Evolutionary conservation across 2,113 vertebrate species (phyloP), one percentile per base, ranked within the genome.

Genomic region (Periophthalmus modestus): DNA sequence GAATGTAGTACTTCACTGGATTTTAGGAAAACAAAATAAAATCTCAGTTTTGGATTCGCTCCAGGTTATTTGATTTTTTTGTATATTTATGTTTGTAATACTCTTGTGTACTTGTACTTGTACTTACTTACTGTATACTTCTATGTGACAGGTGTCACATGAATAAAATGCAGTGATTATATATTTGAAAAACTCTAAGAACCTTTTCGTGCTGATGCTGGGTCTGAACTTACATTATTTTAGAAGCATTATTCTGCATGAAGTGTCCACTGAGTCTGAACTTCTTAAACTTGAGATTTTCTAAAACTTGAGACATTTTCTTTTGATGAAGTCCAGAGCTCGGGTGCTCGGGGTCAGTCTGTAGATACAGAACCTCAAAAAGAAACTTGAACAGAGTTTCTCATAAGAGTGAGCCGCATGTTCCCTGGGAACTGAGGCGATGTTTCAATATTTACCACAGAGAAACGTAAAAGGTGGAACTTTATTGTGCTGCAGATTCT

Each of bases 251-350:
- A n/a, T 23, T 14, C 23, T 24, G 28, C 24, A 59, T 59, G 24
- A 59, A 59, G 23, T 33, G 24, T 5, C 24, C 24, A 57, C 54
- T 57, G 11, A 23, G 54, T 57, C n/a, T 10, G 16, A 57, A 74
- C 68, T 78, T 79, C 19, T 6, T 81, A 81, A 57, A 74, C 69
- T 78, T 79, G 47, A 69, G 50, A 63, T 54, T 69, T 50, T 71
- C 54, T 71, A 68, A 81, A 78, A 69, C 78, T 73, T 68, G 80
- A 80, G 85, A 74, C 75, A 77, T 82, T 72, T 75, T 79, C 89
- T 76, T 85, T 81, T 87, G 89, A 88, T 73, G 69, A 72, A 87
- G 73, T 77, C 67, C 89, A 90, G 86, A 74, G 70, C 76, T 47
- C 57, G 63, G 14, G 68, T 71, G 54, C 61, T 71, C 54, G 62